These are phyloP conservation scores for Litocranius walleri DNA, from an alignment of 2,113 vertebrate genomes.

Conservation along the genomic window DNA sequence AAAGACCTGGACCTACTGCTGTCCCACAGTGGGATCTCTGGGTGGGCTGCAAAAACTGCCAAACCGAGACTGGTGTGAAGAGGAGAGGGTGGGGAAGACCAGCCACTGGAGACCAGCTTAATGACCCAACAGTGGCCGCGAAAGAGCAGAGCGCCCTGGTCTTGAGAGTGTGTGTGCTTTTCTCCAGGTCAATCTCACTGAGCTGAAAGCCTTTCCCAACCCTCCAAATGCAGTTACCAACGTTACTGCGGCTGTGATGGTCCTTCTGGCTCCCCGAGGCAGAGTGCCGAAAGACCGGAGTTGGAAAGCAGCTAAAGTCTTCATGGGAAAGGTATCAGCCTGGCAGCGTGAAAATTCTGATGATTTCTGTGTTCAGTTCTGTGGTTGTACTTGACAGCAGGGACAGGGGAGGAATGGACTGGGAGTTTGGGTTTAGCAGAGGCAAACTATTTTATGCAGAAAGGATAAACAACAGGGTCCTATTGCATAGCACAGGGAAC, in stretches of 20 bases:
- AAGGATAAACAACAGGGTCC: background rate
- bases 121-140: rapidly evolving
- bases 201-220: slow-evolving; percentile 88
- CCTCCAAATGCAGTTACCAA: slow-evolving; percentile 84
- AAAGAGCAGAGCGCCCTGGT: background rate
- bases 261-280: slow-evolving; percentile 82
- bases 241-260: slow-evolving; percentile 86
- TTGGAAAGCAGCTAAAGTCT: slow-evolving; percentile 86
- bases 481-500: background rate
- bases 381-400: background rate
- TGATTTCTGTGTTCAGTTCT: background rate
- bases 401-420: background rate
- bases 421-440: background rate
- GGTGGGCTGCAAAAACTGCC: background rate
- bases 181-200: slow-evolving; percentile 86
- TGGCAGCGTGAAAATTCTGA: background rate
- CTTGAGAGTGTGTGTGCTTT: background rate
- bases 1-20: background rate
- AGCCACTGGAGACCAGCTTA: background rate
- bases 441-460: background rate
- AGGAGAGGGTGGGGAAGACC: too few species aligned
- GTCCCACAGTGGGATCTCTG: background rate
- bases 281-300: slow-evolving; percentile 83
- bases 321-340: slow-evolving; percentile 86
- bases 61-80: rapidly evolving